These are phyloP conservation scores for Cataglyphis albicans DNA, from an alignment of 2,888 invertebrate genomes.

Conservation along the genomic window DNA sequence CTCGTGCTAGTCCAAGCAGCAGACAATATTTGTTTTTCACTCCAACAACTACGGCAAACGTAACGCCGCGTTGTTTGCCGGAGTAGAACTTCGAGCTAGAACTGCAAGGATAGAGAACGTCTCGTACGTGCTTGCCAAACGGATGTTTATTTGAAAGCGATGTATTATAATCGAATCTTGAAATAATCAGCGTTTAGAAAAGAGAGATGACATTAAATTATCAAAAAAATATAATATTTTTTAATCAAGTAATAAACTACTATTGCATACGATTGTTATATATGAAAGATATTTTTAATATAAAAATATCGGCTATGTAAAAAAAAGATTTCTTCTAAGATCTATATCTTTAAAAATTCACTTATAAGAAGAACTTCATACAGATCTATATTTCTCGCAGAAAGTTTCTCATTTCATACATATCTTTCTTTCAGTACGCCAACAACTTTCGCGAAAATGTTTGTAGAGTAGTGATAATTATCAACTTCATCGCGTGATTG, in stretches of 20 bases:
- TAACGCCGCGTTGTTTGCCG: conserved; percentile 62
- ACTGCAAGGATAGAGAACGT: conserved; percentile 56
- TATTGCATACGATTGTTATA: background rate
- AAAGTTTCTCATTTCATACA: conserved; percentile 5
- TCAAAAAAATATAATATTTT: background rate
- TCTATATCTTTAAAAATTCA: conserved; percentile 15
- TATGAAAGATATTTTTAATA: background rate
- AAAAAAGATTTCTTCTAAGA: background rate
- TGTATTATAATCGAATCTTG: conserved; percentile 44
- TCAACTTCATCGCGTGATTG: background rate
- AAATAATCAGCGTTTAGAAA: background rate
- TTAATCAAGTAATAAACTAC: background rate
- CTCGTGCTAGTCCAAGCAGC: conserved; percentile 48
- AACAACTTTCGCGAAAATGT: background rate
- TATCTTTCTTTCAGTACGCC: background rate
- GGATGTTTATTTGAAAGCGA: conserved; percentile 40
- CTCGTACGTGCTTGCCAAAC: conserved; percentile 45
- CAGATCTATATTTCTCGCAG: background rate
- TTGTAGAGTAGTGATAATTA: conserved; percentile 28
- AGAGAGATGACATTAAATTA: background rate
- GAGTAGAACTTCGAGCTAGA: conserved; percentile 58
- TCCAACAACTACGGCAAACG: conserved; percentile 66
- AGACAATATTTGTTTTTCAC: conserved; percentile 74
- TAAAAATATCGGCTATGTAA: background rate
- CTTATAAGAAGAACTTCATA: conserved; percentile 2